Conservation (phyloP, 1,140 invertebrate genomes). For the Chironomus striatipennis region DNA sequence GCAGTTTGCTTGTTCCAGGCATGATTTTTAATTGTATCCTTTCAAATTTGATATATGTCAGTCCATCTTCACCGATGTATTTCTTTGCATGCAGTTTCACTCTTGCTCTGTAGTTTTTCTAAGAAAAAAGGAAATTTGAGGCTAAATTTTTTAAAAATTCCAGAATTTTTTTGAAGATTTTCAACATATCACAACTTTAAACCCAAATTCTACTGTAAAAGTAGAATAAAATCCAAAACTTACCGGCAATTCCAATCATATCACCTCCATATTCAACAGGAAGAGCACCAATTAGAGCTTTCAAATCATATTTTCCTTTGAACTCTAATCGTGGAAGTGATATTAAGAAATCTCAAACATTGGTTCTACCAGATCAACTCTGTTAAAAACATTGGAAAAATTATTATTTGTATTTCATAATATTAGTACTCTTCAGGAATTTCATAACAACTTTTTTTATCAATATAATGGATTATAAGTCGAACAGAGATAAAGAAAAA, state of each 20-base stretch:
- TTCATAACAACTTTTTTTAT: not conserved
- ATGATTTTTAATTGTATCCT: not conserved
- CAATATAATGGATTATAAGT: not conserved
- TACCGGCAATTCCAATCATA: not conserved
- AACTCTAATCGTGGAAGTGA: not conserved
- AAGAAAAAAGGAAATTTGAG: not conserved
- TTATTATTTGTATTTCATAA: not conserved
- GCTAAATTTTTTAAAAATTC: too few relatives aligned
- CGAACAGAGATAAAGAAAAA: not conserved
- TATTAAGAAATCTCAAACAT: not conserved
- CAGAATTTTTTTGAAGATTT: too few relatives aligned
- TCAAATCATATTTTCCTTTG: slow-evolving; percentile 1
- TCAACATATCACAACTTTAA: too few relatives aligned
- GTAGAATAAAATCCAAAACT: too few relatives aligned
- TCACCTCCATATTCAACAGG: not conserved
- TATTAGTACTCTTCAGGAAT: not conserved
- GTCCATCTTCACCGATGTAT: not conserved
- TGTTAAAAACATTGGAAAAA: not conserved
- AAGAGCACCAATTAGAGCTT: not conserved
- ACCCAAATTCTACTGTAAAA: too few relatives aligned
- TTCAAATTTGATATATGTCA: not conserved
- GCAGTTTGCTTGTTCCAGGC: not conserved
- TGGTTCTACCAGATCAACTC: not conserved
- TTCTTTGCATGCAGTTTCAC: not conserved
- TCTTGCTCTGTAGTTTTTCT: not conserved